phyloP scores from a whole-genome alignment of 1,140 invertebrate genomes.

The Reticulitermes speratus region DNA sequence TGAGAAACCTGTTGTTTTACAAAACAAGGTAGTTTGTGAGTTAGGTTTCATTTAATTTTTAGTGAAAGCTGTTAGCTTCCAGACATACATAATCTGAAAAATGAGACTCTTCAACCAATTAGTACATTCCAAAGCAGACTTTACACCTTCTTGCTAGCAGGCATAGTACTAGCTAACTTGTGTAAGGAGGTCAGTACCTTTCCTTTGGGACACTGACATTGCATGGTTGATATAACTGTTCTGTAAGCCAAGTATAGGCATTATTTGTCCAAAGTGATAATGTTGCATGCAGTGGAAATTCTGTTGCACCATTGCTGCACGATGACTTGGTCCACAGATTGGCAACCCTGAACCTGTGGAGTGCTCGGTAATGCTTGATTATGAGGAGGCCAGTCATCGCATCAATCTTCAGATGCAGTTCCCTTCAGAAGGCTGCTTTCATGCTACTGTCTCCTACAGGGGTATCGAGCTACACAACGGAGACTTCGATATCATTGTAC shows the following conservation, averaged over 20 bases:
- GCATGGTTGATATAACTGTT: background rate
- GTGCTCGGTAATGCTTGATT: constrained; percentile 61
- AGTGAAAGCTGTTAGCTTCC: no score
- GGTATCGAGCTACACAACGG: constrained; percentile 81
- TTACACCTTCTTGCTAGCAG: no score
- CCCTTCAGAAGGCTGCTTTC: constrained; percentile 72
- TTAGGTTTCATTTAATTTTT: no score
- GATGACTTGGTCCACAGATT: constrained; percentile 45
- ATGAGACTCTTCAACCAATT: no score
- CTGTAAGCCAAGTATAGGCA: background rate
- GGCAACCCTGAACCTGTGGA: constrained; percentile 50
- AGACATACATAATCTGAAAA: no score
- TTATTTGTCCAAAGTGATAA: background rate
- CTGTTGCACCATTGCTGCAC: background rate
- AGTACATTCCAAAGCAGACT: no score
- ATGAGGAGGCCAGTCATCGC: constrained; percentile 61
- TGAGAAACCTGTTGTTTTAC: no score
- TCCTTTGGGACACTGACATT: background rate
- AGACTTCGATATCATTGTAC: constrained; percentile 88
- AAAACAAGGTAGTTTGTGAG: no score
- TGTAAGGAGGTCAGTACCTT: no score
- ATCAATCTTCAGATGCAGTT: constrained; percentile 67
- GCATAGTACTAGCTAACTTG: no score
- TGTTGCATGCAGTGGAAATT: background rate
- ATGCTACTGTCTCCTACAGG: constrained; percentile 77